Evolutionary conservation across 1,140 invertebrate species (phyloP), one percentile per base, ranked within the genome.

Genomic region (Pseudomyrmex flavicornis): DNA sequence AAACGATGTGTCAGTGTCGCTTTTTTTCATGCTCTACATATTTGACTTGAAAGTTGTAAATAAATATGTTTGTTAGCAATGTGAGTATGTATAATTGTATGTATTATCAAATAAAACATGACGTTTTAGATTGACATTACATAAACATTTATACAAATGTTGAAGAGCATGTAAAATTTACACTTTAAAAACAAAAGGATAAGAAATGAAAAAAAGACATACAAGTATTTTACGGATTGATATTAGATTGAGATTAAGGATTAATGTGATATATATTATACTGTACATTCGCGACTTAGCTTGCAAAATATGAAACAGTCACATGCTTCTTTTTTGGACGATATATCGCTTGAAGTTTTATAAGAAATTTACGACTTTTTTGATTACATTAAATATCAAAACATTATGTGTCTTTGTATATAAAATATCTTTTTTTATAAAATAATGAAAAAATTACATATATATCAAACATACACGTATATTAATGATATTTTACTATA

Each of bases 251-350:
- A 3, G 0, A 1, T 52, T 12, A 75, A 52, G 15, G 15, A 10
- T 63, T 75, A 26, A 50, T 68, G 50, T 4, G 12, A 20, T 22
- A 26, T 3, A 17, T 50, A 3, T 61, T 13, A 22, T 26, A 22
- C 13, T 22, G 13, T 61, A 50, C 13, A 73, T 17, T 13, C 22
- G 13, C 8, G 2, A 52, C 15, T 13, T 20, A 46, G 8, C 35
- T 65, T 65, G 54, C 13, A 62, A 50, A 46, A 75, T 35, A 75
- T 59, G 20, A 75, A 26, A 63, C 26, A 9, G 48, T 44, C 15
- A 62, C 13, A 2, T 7, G 35, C 35, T 35, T 35, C 35, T 35
- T 35, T 35, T 35, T 35, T 35, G 0, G 35, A 35, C 5, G 35
- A 35, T 35, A 35, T 35, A 1, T 35, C 35, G 35, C 35, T 35